Percentiles rank a stretch among this genome's conserved stretches.
Conservation (phyloP, 1,140 invertebrate species). For the Conopomorpha cramerella region DNA sequence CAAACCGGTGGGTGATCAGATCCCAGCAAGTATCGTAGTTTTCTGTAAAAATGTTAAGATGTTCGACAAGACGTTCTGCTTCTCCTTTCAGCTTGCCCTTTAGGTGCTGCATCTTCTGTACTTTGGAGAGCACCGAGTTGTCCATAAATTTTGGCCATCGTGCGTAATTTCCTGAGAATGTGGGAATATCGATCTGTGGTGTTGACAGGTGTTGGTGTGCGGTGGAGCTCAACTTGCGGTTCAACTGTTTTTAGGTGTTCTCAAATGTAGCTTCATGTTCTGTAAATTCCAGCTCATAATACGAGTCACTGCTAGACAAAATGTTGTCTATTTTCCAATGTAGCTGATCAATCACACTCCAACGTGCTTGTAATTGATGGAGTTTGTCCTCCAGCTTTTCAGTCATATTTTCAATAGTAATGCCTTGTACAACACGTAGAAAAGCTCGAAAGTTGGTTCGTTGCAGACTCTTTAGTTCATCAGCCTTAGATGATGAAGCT, state of each 20-base stretch:
- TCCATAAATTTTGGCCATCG: background rate
- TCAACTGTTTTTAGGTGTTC: background rate
- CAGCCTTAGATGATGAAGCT: background rate
- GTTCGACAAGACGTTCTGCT: too few relatives aligned
- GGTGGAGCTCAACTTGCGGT: background rate
- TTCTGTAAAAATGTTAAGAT: background rate
- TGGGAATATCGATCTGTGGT: background rate
- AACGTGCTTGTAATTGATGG: background rate
- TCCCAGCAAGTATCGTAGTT: constrained; percentile 4
- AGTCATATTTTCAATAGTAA: background rate
- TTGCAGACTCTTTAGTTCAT: background rate
- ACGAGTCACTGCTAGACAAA: background rate
- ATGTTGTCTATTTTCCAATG: background rate
- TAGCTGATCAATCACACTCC: background rate
- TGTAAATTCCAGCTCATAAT: background rate
- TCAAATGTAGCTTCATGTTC: background rate
- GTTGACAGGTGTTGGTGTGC: background rate
- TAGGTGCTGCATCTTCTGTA: too few relatives aligned
- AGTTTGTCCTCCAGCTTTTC: background rate
- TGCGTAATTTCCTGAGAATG: background rate
- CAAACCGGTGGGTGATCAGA: background rate
- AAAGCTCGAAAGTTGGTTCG: background rate
- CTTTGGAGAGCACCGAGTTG: background rate
- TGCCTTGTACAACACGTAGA: background rate
- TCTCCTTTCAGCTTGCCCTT: too few relatives aligned